Base-by-base conservation (phyloP, 2,797 vertebrate genomes). In the Galago senegalensis region DNA sequence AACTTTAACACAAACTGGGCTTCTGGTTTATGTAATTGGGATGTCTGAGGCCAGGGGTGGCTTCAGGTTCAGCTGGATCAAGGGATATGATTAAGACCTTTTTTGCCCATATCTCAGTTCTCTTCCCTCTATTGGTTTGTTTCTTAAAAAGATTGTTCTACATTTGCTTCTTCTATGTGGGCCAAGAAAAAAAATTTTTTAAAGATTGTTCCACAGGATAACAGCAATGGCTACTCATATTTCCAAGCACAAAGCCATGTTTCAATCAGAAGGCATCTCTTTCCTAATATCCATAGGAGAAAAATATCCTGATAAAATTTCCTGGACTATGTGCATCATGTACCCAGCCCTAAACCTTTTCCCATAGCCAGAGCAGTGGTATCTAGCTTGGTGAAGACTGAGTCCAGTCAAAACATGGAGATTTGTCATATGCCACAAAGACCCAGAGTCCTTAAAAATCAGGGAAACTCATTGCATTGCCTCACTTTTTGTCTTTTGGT, bases 241-340 rank as follows among this genome's bases (percentile, higher is more conserved):
- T 43, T 83, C 76, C 29, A 89, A 12, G 27, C 58, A 56, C 29
- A 83, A 60, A 89, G 40, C 40, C 67, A 40, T 69, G 29, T 69
- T 67, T 69, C n/a, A 70, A 34, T 31, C 46, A 43, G 20, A 25
- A 93, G 12, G 65, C 56, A 37, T 89, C 23, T 90, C 53, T 87
- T 87, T 53, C 18, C 69, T 63, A 12, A 37, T 67, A 84, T 18
- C 34, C 40, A 29, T 29, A 46, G 34, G 27, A 58, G 73, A 80
- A 65, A 79, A 92, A 72, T 72, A 53, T 61, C 14, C 65, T 69
- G 16, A 91, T 90, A 87, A 83, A 96, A 63, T 6, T 27, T 5
- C 20, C 0, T 53, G 60, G 37, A 40, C 31, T 63, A 5, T 89
- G 23, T 43, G 37, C 84, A 11, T 70, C 43, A 37, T 56, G 37